Percentiles rank a stretch among this genome's conserved stretches.
Evolutionary conservation across 2,797 vertebrate species (phyloP).

Genomic region (Scolopax bukidnonensis): DNA sequence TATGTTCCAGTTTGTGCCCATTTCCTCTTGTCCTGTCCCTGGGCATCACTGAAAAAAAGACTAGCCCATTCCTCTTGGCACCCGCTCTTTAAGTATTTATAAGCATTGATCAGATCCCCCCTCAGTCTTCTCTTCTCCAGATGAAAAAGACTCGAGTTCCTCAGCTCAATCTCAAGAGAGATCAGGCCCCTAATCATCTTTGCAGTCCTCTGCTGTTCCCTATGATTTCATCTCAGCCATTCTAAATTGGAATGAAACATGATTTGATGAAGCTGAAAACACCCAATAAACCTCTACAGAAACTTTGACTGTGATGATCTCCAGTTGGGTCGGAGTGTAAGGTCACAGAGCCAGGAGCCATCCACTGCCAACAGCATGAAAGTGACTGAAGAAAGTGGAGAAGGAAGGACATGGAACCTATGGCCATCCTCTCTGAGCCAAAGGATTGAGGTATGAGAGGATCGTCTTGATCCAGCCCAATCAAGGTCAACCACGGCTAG

Average conservation of each 20-base stretch:
- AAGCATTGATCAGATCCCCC: too few relatives aligned
- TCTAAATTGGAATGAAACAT: background rate
- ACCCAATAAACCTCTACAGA: background rate
- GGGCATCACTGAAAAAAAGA: too few relatives aligned
- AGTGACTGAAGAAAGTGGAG: background rate
- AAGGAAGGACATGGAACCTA: background rate
- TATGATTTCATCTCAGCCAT: background rate
- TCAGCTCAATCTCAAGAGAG: too few relatives aligned
- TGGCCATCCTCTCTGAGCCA: background rate
- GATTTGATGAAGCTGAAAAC: background rate
- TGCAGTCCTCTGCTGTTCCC: too few relatives aligned
- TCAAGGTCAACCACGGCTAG: background rate
- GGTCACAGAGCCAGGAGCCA: background rate
- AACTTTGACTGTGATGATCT: background rate
- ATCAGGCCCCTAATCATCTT: too few relatives aligned
- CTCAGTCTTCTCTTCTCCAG: too few relatives aligned
- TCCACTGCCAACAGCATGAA: background rate
- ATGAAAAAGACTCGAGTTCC: too few relatives aligned
- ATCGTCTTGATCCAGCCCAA: background rate
- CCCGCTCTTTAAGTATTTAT: too few relatives aligned
- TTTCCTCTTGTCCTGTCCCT: too few relatives aligned
- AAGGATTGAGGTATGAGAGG: background rate
- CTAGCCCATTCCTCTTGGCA: too few relatives aligned
- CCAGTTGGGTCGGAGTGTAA: rapidly evolving
- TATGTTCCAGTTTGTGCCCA: too few relatives aligned